Conservation (phyloP, 2,888 invertebrate genomes). For the Drosophila sordidula region DNA sequence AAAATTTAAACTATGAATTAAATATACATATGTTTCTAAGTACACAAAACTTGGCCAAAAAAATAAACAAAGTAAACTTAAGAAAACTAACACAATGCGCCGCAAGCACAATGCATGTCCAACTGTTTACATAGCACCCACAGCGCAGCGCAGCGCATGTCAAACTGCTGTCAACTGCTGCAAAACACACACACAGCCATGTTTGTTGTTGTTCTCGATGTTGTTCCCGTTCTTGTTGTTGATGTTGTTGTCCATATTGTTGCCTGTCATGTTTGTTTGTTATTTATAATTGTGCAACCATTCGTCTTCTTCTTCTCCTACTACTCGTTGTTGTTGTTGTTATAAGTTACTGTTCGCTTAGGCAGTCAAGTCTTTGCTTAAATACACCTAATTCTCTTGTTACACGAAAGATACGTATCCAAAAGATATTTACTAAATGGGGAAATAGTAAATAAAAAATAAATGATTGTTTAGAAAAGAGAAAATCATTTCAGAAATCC, state of each 20-base stretch:
- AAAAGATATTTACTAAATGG: too few relatives aligned
- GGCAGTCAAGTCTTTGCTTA: background rate
- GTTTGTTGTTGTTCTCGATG: constrained; percentile 48
- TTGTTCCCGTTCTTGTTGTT: constrained; percentile 26
- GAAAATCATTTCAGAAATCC: too few relatives aligned
- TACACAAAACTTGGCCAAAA: too few relatives aligned
- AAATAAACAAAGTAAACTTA: background rate
- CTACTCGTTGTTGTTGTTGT: constrained; percentile 37
- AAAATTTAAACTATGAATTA: too few relatives aligned
- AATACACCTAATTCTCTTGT: too few relatives aligned
- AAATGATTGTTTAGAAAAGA: too few relatives aligned
- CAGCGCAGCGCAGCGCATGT: constrained; percentile 39
- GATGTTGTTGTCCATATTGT: constrained; percentile 51
- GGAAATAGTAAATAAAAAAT: too few relatives aligned
- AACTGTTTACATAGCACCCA: constrained; percentile 49
- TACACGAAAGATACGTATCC: too few relatives aligned
- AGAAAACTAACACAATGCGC: constrained; percentile 13
- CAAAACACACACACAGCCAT: constrained; percentile 23
- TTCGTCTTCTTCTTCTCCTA: background rate
- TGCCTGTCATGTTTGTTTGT: constrained; percentile 63
- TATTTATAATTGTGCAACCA: constrained; percentile 21
- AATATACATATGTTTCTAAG: too few relatives aligned
- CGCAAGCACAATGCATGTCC: constrained; percentile 58
- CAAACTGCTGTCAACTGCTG: constrained; percentile 43
- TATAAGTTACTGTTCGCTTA: constrained; percentile 1